phyloP scores from a whole-genome alignment of 2,113 vertebrate genomes.

The Phoxinus phoxinus region DNA sequence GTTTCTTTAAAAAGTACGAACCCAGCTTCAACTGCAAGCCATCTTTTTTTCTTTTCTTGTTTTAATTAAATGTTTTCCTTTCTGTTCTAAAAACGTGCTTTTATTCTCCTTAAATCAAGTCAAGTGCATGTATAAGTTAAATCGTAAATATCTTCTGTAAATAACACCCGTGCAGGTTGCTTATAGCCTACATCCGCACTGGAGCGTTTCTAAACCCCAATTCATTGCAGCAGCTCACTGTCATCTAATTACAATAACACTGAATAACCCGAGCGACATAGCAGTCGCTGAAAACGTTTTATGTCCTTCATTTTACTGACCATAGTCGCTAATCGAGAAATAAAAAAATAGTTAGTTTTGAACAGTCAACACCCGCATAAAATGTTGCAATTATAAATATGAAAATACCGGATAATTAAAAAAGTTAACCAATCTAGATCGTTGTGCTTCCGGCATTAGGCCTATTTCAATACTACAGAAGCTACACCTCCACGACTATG shows the following conservation, averaged over 20 bases:
- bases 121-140: background rate
- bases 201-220: constrained; percentile 4
- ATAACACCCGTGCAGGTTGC: background rate
- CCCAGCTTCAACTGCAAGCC: background rate
- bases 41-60: background rate
- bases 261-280: background rate
- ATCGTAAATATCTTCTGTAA: background rate
- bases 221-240: constrained; percentile 13
- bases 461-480: background rate
- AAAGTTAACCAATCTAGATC: background rate
- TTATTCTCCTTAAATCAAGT: background rate
- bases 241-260: constrained; percentile 16
- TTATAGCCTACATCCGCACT: background rate
- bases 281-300: background rate
- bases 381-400: background rate
- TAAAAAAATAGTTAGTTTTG: background rate
- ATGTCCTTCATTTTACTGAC: background rate
- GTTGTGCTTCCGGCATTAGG: background rate
- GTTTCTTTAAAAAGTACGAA: background rate
- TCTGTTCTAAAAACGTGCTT: background rate
- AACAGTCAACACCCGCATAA: background rate
- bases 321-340: background rate
- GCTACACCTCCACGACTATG: background rate
- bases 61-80: too few species aligned
- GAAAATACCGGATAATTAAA: background rate